Evolutionary conservation across 2,797 vertebrate genomes (phyloP), one percentile per base, ranked within the genome.

Genomic region (Anas georgica): DNA sequence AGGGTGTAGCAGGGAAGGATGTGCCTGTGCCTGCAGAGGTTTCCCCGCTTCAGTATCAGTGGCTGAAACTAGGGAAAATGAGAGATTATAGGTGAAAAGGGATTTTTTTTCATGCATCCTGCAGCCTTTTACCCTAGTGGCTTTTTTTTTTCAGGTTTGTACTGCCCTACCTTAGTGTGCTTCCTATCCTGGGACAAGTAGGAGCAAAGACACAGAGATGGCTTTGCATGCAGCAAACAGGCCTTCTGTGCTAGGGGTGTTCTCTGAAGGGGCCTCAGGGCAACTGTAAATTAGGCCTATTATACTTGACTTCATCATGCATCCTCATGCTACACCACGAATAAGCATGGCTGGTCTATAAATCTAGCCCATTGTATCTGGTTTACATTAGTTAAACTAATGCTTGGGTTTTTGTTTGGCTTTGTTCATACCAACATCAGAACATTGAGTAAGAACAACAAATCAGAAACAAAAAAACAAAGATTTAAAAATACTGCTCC

Each of bases 381-480:
- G 86, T 89, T 97, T 95, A 64, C 69, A 96, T 97, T 97, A 94
- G 80, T 96, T 97, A 93, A 95, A 95, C 87, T 92, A 29, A 72
- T 91, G 67, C 84, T 70, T 94, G 91, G 86, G 74, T 1, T 67
- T 96, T 96, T 91, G 63, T 96, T 95, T 97, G 95, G 60, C 66
- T 97, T 96, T 94, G 90, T 86, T 91, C 92, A 78, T 94, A 68
- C 91, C 90, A 85, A 54, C 83, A 93, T 86, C 70, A 70, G 94
- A 96, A 96, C 94, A 91, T 26, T 88, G 91, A 95, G 85, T 83
- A 90, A 95, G 85, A 94, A 91, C 91, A 95, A 82, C 67, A 95
- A 84, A 94, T 90, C 85, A 92, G 90, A 96, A 96, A 96, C 86
- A 93, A 96, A 96, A 93, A 93, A 48, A 72, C 31, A 83, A 94